phyloP scores from a whole-genome alignment of 2,113 vertebrate species.

The Menidia beryllina region DNA sequence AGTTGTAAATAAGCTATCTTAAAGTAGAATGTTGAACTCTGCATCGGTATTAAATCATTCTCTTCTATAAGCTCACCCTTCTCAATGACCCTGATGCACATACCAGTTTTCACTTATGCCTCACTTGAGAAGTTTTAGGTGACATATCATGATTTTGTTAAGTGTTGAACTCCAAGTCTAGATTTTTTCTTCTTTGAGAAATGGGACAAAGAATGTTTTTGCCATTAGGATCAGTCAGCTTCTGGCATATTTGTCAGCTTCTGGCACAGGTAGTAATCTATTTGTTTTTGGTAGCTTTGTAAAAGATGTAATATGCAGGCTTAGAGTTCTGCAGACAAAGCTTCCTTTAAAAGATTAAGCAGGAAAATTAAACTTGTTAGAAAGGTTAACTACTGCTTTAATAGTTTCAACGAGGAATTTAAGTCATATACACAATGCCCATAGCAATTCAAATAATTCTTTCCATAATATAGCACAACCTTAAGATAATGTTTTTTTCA shows the following conservation, averaged over 20 bases:
- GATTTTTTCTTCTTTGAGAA: slow-evolving; percentile 6
- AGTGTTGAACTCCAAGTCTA: background rate
- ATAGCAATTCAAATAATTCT: too few relatives aligned
- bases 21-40: too few relatives aligned
- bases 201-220: slow-evolving; percentile 14
- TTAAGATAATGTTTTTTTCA: too few relatives aligned
- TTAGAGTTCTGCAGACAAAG: slow-evolving; percentile 28
- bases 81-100: background rate
- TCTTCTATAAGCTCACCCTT: background rate
- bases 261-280: too few relatives aligned
- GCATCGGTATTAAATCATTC: background rate
- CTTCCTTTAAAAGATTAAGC: slow-evolving; percentile 27
- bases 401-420: slow-evolving; percentile 2
- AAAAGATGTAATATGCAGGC: slow-evolving; percentile 23
- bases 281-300: slow-evolving; percentile 26
- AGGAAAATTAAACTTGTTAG: slow-evolving; percentile 1
- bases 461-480: too few relatives aligned
- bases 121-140: background rate
- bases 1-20: too few relatives aligned
- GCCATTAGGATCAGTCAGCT: slow-evolving; percentile 21
- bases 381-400: slow-evolving; percentile 3
- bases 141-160: background rate
- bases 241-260: slow-evolving; percentile 15
- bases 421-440: slow-evolving; percentile 1
- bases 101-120: background rate